A percentile compares a stretch with the other conserved stretches of the same genome.
Evolutionary conservation across 2,888 invertebrate genomes (phyloP).

Genomic region (Tupiocoris notatus): DNA sequence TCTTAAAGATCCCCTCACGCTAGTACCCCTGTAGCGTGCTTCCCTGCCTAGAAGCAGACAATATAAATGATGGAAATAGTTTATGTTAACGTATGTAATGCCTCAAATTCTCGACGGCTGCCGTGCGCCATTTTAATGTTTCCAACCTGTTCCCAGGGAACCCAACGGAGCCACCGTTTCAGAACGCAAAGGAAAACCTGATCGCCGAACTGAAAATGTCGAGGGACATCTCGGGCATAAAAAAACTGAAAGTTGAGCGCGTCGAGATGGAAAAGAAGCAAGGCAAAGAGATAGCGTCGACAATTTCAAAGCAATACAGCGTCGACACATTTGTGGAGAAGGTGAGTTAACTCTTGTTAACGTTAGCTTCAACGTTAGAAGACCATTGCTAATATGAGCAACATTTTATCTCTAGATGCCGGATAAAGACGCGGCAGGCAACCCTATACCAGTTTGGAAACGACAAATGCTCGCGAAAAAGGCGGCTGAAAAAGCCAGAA

Average conservation of each 20-base stretch:
- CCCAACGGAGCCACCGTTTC: slow-evolving; percentile 65
- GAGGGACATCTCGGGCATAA: slow-evolving; percentile 89
- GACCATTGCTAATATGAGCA: no score
- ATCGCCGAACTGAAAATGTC: slow-evolving; percentile 91
- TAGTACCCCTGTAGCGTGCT: no score
- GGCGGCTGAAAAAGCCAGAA: slow-evolving; percentile 88
- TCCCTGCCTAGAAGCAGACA: no score
- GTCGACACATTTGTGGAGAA: slow-evolving; percentile 86
- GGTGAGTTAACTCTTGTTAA: no score
- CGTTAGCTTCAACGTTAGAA: no score
- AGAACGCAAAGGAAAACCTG: slow-evolving; percentile 76
- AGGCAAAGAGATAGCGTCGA: slow-evolving; percentile 79
- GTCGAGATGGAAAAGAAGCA: slow-evolving; percentile 79
- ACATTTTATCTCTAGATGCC: slow-evolving; percentile 73
- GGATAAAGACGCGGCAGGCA: slow-evolving; percentile 82
- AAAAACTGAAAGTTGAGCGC: slow-evolving; percentile 86
- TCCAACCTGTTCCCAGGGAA: slow-evolving; percentile 22
- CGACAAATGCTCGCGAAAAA: slow-evolving; percentile 92
- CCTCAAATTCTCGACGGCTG: no score
- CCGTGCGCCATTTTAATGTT: no score
- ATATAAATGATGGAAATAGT: no score
- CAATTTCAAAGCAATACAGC: slow-evolving; percentile 80
- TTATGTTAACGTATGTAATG: no score
- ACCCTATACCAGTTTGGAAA: slow-evolving; percentile 91
- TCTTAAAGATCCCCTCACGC: no score